Conservation (phyloP, 2,888 invertebrate genomes). For the Drosophila phalerata region DNA sequence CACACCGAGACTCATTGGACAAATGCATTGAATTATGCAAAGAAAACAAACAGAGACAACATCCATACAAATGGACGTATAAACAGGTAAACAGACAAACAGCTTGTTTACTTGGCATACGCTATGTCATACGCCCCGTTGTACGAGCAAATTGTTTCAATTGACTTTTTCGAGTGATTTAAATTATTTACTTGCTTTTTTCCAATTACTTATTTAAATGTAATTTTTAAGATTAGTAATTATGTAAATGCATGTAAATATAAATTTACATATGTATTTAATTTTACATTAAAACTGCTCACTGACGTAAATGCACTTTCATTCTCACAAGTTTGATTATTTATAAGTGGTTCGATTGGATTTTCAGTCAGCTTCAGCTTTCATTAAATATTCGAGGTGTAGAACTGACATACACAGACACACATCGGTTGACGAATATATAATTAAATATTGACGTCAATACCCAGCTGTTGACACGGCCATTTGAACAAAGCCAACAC, state of each 20-base stretch:
- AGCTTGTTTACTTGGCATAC: constrained; percentile 24
- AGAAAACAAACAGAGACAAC: constrained; percentile 36
- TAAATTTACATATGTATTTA: background rate
- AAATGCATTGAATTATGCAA: constrained; percentile 63
- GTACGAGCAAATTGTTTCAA: constrained; percentile 30
- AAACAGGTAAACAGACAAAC: constrained; percentile 21
- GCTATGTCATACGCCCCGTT: constrained; percentile 15
- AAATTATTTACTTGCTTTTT: constrained; percentile 34
- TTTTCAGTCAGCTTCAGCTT: constrained; percentile 3
- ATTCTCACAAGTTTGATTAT: constrained; percentile 4
- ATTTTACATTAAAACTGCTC: background rate
- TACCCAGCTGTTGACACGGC: constrained; percentile 32
- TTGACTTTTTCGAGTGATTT: constrained; percentile 20
- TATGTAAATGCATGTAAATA: constrained; percentile 8
- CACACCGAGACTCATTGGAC: constrained; percentile 6
- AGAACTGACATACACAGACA: constrained; percentile 2
- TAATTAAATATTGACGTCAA: constrained; percentile 70
- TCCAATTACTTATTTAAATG: constrained; percentile 9
- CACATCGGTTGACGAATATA: constrained; percentile 35
- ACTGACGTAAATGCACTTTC: background rate
- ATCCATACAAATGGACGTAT: constrained; percentile 24
- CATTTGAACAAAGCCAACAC: constrained; percentile 30
- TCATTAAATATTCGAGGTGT: constrained; percentile 29
- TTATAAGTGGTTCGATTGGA: constrained; percentile 7
- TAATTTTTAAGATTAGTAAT: background rate